Evolutionary conservation across 1,140 invertebrate genomes (phyloP).

Genomic region (Papilio glaucus): DNA sequence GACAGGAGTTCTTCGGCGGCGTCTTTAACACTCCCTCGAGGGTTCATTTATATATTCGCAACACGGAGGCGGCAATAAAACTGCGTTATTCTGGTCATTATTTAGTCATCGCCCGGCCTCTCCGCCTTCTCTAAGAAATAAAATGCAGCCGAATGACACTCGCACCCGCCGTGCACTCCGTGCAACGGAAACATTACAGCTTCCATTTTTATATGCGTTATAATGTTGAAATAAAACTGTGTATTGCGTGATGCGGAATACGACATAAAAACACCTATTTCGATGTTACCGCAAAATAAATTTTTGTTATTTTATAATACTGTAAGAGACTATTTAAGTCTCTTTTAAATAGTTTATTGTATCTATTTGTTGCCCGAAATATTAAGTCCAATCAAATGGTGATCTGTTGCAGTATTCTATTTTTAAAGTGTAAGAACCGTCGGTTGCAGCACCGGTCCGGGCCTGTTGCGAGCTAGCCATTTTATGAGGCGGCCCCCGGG

Average conservation of each 20-base stretch:
- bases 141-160: conserved; percentile 76
- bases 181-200: conserved; percentile 44
- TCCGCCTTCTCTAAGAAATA: conserved; percentile 62
- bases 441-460: conserved; percentile 65
- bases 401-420: conserved; percentile 39
- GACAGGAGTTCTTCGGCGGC: conserved; percentile 78
- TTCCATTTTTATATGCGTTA: conserved; percentile 14
- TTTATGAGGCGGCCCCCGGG: conserved; percentile 72
- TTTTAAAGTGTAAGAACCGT: conserved; percentile 49
- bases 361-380: conserved; percentile 2
- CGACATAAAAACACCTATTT: not conserved
- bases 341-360: conserved; percentile 15
- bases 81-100: conserved; percentile 82
- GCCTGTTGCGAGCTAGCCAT: conserved; percentile 69
- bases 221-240: conserved; percentile 27
- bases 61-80: conserved; percentile 80
- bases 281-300: conserved; percentile 11
- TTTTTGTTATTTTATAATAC: conserved; percentile 10
- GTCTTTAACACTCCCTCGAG: conserved; percentile 80
- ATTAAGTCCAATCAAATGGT: conserved; percentile 19
- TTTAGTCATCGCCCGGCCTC: conserved; percentile 78
- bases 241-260: conserved; percentile 20
- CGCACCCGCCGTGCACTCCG: conserved; percentile 53
- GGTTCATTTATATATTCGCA: conserved; percentile 82
- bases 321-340: not conserved